Percentiles rank a stretch among this genome's conserved stretches.
phyloP scores from a whole-genome alignment of 2,797 vertebrate species.

The Etheostoma nigrum region DNA sequence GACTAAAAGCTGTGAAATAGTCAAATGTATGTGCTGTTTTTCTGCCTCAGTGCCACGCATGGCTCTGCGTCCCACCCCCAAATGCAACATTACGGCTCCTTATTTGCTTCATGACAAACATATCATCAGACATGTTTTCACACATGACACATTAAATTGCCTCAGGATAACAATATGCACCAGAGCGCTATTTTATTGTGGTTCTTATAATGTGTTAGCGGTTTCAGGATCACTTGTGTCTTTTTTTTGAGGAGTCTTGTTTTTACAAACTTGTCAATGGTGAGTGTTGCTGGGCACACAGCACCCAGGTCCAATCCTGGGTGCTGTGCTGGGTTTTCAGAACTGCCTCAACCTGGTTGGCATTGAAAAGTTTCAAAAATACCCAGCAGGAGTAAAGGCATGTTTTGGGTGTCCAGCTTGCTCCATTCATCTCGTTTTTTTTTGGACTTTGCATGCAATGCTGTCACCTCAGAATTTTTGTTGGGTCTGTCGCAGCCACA shows the following conservation, averaged over 20 bases:
- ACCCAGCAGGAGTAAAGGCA: not conserved
- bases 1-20: conserved; percentile 11
- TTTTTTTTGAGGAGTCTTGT: not conserved
- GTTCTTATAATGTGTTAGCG: not conserved
- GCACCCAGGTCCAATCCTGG: not conserved
- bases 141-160: not conserved
- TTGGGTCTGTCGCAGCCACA: conserved; percentile 33
- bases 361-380: not conserved
- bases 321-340: not conserved
- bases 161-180: not conserved
- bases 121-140: conserved; percentile 1
- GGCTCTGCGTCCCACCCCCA: not conserved
- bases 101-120: conserved; percentile 1
- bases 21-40: not conserved
- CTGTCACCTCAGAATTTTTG: conserved; percentile 26
- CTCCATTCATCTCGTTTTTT: not conserved
- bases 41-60: not conserved
- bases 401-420: not conserved
- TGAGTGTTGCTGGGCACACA: conserved; percentile 6
- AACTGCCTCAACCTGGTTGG: not conserved
- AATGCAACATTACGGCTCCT: not conserved
- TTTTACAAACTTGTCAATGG: not conserved
- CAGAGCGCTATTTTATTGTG: not conserved
- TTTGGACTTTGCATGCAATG: conserved; percentile 18
- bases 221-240: not conserved